Evolutionary conservation across 2,888 invertebrate species (phyloP), one percentile per base, ranked within the genome.

Genomic region (Mellilla xanthometata): DNA sequence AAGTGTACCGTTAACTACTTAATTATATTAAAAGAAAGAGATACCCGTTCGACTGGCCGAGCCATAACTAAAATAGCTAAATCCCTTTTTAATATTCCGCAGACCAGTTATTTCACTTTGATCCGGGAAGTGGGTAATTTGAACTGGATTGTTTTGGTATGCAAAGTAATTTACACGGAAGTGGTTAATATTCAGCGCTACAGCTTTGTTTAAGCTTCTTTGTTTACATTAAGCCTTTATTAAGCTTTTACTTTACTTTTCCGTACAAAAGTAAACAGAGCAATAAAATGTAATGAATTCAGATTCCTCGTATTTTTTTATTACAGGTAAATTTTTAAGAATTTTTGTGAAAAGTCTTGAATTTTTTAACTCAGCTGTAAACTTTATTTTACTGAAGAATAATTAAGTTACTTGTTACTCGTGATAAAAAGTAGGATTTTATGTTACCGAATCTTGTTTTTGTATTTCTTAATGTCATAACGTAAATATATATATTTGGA

Each of bases 111-210:
- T 41, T 46, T 41, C 33, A 41, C 41, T 46, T 46, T 36, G 32
- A 41, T 41, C 41, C 28, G 23, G 38, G 38, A 48, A 48, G 34
- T 26, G 28, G 12, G 44, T 48, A 48, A 52, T 44, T 48, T 44
- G 34, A 27, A 38, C 33, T 27, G 38, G 27, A 33, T 52, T 48
- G 52, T 48, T 41, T 36, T 34, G 40, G 32, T 41, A 41, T 44
- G 52, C 44, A 44, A 44, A 43, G 36, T 41, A 48, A 48, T 52
- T 52, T 52, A 38, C 40, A 26, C 23, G 33, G 47, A 48, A 41
- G 48, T 42, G 41, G 39, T 49, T 45, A 42, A 47, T 45, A 45
- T 46, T 43, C 42, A 23, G 35, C 40, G 27, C 39, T 36, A 23
- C 27, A 41, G 35, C 31, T 40, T 28, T 24, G 31, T 33, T 41